Base-by-base conservation (phyloP, 2,888 invertebrate species). In the Aplocera efformata region DNA sequence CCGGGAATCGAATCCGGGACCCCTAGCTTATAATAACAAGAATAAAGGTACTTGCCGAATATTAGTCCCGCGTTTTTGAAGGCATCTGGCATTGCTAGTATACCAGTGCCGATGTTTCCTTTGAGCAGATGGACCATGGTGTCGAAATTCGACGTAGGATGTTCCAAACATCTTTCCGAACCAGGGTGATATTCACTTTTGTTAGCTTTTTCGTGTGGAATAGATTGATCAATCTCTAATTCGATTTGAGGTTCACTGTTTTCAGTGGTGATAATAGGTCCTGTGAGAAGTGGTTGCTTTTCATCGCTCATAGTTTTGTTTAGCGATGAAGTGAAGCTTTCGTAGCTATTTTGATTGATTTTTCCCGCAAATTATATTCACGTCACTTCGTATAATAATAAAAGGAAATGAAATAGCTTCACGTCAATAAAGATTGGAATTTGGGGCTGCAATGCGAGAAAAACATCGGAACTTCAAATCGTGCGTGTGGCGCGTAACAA, bases 41-140 rank as follows among this genome's bases (percentile, higher is more conserved):
- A 29, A 38, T 10, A 29, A 29, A 32, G 28, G 27, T 34, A 70
- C 82, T 64, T 67, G 68, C 98, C 97, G 46, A 97, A 91, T 65
- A 94, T 91, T 41, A 98, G 89, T 7, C 98, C 98, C 39, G 97
- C 94, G 85, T 98, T 95, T 73, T 94, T 93, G 70, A 98, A 95
- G 8, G 97, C 98, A 81, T 96, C 93, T 3, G 99, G 98, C 95
- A 99, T 96, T 5, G 99, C 98, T 55, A 99, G 86, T 57, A 99
- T 97, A 3, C 99, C 99, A 0, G 98, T 98, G 5, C 98, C 98
- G 50, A 92, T 90, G 60, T 93, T 93, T 13, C 93, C 93, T 74
- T 94, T 94, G 23, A 94, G 77, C 48, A 94, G 79, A 69, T 93
- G 93, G 54, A 94, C 91, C 73, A 94, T 88, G 1, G 94, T 94